Evolutionary conservation across 2,888 invertebrate genomes (phyloP), one percentile per base, ranked within the genome.

Genomic region (Cryptus armator): DNA sequence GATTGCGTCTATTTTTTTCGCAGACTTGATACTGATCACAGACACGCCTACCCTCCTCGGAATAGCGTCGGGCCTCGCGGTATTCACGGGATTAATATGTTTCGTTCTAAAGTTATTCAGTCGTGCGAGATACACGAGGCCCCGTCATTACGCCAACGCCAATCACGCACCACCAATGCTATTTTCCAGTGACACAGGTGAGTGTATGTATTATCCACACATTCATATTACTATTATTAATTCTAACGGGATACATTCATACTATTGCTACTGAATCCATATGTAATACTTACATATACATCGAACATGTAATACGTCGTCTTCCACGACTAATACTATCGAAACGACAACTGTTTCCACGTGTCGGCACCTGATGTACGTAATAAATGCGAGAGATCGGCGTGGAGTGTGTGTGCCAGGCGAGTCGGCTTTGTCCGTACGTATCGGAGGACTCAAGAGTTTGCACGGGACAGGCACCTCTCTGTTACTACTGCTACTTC

Each of bases 101-200:
- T 97, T 98, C 95, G 98, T 98, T 90, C 95, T 98, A 91, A 97
- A 97, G 93, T 95, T 98, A 90, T 98, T 98, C 94, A 97, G 97
- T 89, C 95, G 95, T 91, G 95, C 95, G 87, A 93, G 95, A 83
- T 95, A 95, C 90, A 94, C 95, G 86, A 94, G 96, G 88, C 97
- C 97, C 91, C 95, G 97, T 88, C 96, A 96, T 92, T 97, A 97
- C 91, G 97, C 97, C 84, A 97, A 98, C 94, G 97, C 98, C 83
- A 96, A 97, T 91, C 95, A 97, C 90, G 96, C 97, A 86, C 97
- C 97, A 86, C 97, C 98, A 66, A 97, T 97, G 92, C 95, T 98
- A 90, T 98, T 97, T 95, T 97, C 97, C 87, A 97, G 97, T 93
- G 97, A 98, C 93, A 97, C 97, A 94, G 97, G 97, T 97, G 94